phyloP scores from a whole-genome alignment of 2,797 vertebrate species.

The Eulemur rubriventer region DNA sequence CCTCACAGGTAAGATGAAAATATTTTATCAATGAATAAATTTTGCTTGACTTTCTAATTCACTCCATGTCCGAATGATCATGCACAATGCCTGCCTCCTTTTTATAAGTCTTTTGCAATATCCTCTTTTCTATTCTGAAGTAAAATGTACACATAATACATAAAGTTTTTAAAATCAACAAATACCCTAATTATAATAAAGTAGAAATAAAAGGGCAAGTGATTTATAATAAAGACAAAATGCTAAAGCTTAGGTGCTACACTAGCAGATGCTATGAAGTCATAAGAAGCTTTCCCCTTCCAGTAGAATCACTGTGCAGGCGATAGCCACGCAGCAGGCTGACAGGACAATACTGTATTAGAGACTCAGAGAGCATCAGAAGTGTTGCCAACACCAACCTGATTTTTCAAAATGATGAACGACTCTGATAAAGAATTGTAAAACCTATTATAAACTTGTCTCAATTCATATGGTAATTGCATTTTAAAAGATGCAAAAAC shows the following conservation, averaged over 20 bases:
- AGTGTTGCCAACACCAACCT: not conserved
- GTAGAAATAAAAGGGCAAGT: not conserved
- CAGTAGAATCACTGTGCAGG: not conserved
- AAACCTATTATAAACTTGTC: not conserved
- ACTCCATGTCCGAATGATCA: not conserved
- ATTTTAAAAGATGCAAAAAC: not conserved
- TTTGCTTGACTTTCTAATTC: not conserved
- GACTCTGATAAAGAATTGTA: not conserved
- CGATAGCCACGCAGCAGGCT: rapidly evolving
- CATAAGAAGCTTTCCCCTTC: not conserved
- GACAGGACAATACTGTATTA: too few species aligned
- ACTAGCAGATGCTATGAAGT: not conserved
- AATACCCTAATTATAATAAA: not conserved
- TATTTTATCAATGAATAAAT: not conserved
- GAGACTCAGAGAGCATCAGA: not conserved
- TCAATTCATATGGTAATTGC: not conserved
- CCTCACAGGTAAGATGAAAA: conserved; percentile 82
- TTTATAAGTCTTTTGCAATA: not conserved
- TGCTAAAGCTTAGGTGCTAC: not conserved
- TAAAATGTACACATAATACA: not conserved
- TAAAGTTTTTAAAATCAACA: not conserved
- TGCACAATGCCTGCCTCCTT: rapidly evolving
- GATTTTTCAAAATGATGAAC: not conserved
- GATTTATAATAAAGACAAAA: not conserved
- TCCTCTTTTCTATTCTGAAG: not conserved